Percentiles rank a stretch among this genome's conserved stretches.
Evolutionary conservation across 2,888 invertebrate genomes (phyloP).

Genomic region (Crematogaster levior): DNA sequence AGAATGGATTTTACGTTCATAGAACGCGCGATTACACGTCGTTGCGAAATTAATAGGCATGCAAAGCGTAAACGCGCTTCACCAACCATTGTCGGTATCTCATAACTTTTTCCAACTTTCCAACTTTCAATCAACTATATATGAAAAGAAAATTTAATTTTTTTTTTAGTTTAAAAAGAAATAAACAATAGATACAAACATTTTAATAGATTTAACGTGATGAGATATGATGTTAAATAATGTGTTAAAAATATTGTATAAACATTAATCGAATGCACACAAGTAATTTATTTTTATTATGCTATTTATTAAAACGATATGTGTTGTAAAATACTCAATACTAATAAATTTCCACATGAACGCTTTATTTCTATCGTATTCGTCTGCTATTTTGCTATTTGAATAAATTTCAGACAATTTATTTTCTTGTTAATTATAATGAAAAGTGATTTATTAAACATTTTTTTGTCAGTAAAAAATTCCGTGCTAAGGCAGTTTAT

Average conservation of each 20-base stretch:
- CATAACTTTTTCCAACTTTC: neutral
- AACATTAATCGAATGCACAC: neutral
- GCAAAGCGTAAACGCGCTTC: slow-evolving; percentile 16
- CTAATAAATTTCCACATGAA: neutral
- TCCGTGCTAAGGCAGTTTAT: slow-evolving; percentile 1
- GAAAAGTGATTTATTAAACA: slow-evolving; percentile 36
- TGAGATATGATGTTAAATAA: neutral
- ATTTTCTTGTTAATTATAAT: neutral
- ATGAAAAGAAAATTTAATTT: no score
- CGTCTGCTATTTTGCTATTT: neutral
- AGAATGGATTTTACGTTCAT: slow-evolving; percentile 50
- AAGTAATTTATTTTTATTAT: slow-evolving; percentile 2
- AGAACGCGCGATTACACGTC: slow-evolving; percentile 42
- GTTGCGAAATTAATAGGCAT: slow-evolving; percentile 47
- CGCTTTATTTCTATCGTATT: neutral
- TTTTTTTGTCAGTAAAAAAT: slow-evolving; percentile 10
- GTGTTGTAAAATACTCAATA: neutral
- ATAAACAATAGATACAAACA: neutral
- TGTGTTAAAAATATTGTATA: neutral
- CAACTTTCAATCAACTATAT: neutral
- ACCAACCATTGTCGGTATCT: neutral
- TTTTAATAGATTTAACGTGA: neutral
- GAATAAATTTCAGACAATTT: slow-evolving; percentile 11
- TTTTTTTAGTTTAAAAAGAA: no score
- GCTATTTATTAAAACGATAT: neutral